Conservation (phyloP, 2,888 invertebrate genomes). For the Drosophila prolongata region DNA sequence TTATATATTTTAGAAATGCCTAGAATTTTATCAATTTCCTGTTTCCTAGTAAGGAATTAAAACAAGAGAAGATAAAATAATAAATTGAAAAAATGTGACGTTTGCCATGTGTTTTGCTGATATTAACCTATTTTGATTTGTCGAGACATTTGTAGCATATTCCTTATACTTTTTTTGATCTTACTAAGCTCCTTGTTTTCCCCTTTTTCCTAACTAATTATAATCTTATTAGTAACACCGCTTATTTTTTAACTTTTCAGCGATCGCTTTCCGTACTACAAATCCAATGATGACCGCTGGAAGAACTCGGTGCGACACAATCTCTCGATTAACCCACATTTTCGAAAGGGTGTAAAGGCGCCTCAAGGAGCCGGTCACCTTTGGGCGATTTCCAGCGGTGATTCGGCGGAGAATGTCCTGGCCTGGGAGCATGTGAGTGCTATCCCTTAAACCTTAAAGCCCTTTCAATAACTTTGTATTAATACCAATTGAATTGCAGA, state of each 20-base stretch:
- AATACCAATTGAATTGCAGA: slow-evolving; percentile 71
- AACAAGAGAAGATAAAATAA: too few species aligned
- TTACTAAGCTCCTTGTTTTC: too few species aligned
- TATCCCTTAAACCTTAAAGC: background rate
- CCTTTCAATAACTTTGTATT: too few species aligned
- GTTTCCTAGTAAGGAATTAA: too few species aligned
- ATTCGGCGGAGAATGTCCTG: slow-evolving; percentile 86
- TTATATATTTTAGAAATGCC: too few species aligned
- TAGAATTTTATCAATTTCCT: too few species aligned
- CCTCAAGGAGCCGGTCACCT: slow-evolving; percentile 95
- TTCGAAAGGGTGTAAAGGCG: slow-evolving; percentile 93
- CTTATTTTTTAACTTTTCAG: slow-evolving; percentile 84
- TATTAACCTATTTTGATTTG: too few species aligned
- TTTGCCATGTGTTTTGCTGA: too few species aligned
- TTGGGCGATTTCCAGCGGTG: slow-evolving; percentile 92
- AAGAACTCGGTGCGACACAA: slow-evolving; percentile 96
- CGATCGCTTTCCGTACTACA: slow-evolving; percentile 94
- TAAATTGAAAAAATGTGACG: too few species aligned
- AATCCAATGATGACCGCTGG: slow-evolving; percentile 95
- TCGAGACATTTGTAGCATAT: too few species aligned
- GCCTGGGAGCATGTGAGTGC: slow-evolving; percentile 86
- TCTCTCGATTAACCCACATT: slow-evolving; percentile 95
- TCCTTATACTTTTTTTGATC: too few species aligned
- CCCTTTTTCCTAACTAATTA: too few species aligned
- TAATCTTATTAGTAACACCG: background rate